A percentile compares a stretch with the other conserved stretches of the same genome.
phyloP scores from a whole-genome alignment of 2,888 invertebrate genomes.

The Cephalotes varians region DNA sequence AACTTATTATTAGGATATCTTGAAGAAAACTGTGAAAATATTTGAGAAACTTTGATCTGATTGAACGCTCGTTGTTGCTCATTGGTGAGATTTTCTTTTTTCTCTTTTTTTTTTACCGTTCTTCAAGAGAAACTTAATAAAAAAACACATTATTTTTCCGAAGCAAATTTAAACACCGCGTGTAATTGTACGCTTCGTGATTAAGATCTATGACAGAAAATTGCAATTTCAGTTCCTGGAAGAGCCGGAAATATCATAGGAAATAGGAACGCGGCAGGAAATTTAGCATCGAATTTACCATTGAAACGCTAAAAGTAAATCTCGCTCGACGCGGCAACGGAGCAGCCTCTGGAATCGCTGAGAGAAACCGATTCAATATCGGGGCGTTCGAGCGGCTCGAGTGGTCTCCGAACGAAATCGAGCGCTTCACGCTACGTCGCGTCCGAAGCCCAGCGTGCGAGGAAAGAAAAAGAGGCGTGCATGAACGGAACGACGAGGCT shows the following conservation, averaged over 20 bases:
- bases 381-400: neutral
- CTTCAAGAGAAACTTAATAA: neutral
- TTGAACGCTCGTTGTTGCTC: neutral
- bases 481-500: constrained; percentile 15
- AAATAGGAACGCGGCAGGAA: too few species aligned
- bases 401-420: constrained; percentile 47
- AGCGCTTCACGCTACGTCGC: constrained; percentile 45
- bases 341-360: neutral
- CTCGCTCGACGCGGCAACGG: neutral
- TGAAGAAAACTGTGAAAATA: neutral
- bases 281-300: constrained; percentile 10
- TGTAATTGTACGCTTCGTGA: neutral
- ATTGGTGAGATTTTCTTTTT: neutral
- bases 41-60: neutral
- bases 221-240: neutral
- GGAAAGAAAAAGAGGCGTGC: constrained; percentile 33
- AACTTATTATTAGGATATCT: neutral
- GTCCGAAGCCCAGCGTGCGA: constrained; percentile 1
- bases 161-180: too few species aligned
- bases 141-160: neutral
- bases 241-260: neutral
- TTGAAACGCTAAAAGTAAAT: neutral
- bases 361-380: neutral
- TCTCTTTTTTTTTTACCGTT: neutral
- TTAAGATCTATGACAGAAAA: neutral